phyloP scores from a whole-genome alignment of 2,113 vertebrate species.

The Seriola rivoliana region DNA sequence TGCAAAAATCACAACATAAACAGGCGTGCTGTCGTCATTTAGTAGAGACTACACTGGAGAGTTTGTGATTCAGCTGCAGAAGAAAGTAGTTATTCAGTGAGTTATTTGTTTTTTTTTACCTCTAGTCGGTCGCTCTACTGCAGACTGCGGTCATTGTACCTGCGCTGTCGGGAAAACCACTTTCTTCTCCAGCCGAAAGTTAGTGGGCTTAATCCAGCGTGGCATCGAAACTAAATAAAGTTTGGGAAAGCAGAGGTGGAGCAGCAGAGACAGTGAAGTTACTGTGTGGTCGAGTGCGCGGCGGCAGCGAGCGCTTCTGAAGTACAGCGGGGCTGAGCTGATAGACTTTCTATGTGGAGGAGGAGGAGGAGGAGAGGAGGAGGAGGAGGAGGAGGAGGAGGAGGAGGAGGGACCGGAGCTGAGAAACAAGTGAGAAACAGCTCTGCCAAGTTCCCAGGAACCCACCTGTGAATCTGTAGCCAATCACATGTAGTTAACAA shows the following conservation, averaged over 20 bases:
- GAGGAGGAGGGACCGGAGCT: neutral
- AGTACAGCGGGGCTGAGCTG: slow-evolving; percentile 8
- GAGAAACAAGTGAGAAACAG: neutral
- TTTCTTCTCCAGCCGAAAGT: no score
- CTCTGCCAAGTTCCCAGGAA: slow-evolving; percentile 10
- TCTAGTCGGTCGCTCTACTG: slow-evolving; percentile 45
- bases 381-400: slow-evolving; percentile 17
- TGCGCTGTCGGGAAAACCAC: neutral
- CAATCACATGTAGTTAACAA: no score
- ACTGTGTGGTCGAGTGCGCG: neutral
- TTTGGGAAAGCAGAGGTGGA: neutral
- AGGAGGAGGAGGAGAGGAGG: slow-evolving; percentile 15
- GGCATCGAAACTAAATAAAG: neutral
- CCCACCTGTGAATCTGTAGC: neutral
- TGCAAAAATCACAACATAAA: neutral
- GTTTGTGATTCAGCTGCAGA: neutral
- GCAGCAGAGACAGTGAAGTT: neutral
- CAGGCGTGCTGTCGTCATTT: neutral
- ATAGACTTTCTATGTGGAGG: slow-evolving; percentile 32
- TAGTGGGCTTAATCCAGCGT: slow-evolving; percentile 12
- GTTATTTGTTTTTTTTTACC: slow-evolving; percentile 38
- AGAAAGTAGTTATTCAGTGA: neutral
- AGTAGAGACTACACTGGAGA: neutral
- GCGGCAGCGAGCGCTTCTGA: slow-evolving; percentile 37
- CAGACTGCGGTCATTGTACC: slow-evolving; percentile 40